Evolutionary conservation across 2,888 invertebrate genomes (phyloP), one percentile per base, ranked within the genome.

Genomic region (Epistrophe grossulariae): DNA sequence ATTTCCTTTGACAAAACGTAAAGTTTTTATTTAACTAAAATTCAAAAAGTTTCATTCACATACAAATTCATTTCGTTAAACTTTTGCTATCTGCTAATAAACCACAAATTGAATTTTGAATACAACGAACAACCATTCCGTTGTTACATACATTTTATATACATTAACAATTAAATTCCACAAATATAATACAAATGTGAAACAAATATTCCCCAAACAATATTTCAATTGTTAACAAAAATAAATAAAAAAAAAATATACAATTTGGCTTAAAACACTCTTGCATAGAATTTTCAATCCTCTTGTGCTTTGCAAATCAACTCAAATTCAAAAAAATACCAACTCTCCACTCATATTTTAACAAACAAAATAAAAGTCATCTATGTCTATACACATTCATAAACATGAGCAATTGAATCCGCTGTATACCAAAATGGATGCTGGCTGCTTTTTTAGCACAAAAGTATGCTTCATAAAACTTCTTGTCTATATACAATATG

Each of bases 191-290:
- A 77, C 66, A 84, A 68, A 71, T 73, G 73, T 62, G 77, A 80
- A 84, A 77, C 84, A 84, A 84, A 84, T 80, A 77, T 79, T 72
- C 80, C 71, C 66, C 76, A 68, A 78, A 73, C 84, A 81, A 85
- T 35, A 35, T 85, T 78, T 43, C 71, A 77, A 77, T 80, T 84
- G 79, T 84, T 72, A 74, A 74, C 79, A 79, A 13, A 70, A 55
- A n/a, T 31, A 55, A 66, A 17, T 10, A 40, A 24, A 43, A 11
- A 11, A 17, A 45, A 48, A n/a, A n/a, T 31, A 70, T 48, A 79
- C 74, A 62, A 57, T 70, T 83, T 72, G 31, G 28, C 43, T 59
- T 38, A 38, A 71, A 55, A 76, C 48, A 57, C 31, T 38, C 17
- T 15, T n/a, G 17, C n/a, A 15, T 50, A 19, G 8, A 50, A 50